A percentile compares a stretch with the other conserved stretches of the same genome.
Conservation (phyloP, 2,113 vertebrate species). For the Carassius auratus region DNA sequence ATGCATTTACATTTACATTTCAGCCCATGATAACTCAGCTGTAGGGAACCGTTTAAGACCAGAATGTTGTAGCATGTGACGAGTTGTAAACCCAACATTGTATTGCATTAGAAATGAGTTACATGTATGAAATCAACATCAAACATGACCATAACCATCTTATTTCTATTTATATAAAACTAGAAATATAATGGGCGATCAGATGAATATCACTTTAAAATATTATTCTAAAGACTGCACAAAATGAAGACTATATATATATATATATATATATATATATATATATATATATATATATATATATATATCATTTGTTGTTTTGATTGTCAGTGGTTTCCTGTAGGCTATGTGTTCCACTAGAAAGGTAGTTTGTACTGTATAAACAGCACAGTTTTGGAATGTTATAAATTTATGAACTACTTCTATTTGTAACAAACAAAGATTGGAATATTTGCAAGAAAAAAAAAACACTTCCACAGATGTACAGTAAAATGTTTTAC, state of each 20-base stretch:
- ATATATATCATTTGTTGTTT: not conserved
- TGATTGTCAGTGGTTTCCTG: not conserved
- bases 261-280: too few relatives aligned
- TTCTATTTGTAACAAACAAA: not conserved
- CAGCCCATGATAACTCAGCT: not conserved
- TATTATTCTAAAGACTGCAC: not conserved
- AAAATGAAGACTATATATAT: not conserved
- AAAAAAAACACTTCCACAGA: not conserved
- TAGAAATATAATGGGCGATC: not conserved
- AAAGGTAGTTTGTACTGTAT: not conserved
- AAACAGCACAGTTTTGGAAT: not conserved
- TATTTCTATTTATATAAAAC: not conserved
- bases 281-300: too few relatives aligned
- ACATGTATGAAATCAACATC: not conserved
- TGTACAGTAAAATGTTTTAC: not conserved
- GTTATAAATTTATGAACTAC: not conserved
- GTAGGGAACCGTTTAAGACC: not conserved
- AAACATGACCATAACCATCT: not conserved
- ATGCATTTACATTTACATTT: not conserved
- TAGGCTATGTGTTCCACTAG: not conserved
- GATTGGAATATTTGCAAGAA: not conserved
- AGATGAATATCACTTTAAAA: not conserved
- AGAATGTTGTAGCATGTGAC: not conserved
- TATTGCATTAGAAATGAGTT: not conserved
- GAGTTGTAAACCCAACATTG: not conserved